Evolutionary conservation across 2,888 invertebrate species (phyloP).

Genomic region (Chrysomela aeneicollis): DNA sequence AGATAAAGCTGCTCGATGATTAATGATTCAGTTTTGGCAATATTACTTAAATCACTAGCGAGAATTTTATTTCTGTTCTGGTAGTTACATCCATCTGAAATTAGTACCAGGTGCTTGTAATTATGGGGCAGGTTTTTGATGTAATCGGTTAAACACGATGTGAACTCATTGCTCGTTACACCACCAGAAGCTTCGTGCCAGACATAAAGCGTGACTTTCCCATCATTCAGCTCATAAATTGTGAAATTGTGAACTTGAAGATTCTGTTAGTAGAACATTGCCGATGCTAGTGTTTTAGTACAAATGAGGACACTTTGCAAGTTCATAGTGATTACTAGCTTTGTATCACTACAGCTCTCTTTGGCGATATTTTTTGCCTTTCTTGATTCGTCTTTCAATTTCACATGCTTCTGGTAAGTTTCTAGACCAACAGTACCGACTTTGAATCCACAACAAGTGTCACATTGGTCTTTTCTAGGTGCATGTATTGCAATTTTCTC

Average conservation of each 20-base stretch:
- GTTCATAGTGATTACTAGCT: constrained; percentile 29
- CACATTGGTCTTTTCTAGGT: constrained; percentile 21
- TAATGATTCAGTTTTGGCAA: background rate
- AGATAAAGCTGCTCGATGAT: constrained; percentile 7
- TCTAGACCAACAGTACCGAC: constrained; percentile 11
- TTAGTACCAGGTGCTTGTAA: constrained; percentile 19
- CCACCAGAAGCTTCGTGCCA: constrained; percentile 30
- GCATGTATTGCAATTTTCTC: constrained; percentile 20
- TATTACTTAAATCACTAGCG: constrained; percentile 21
- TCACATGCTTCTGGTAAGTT: constrained; percentile 10
- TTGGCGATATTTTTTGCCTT: constrained; percentile 8
- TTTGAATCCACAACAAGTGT: constrained; percentile 16
- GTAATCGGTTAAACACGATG: constrained; percentile 24
- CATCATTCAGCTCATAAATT: constrained; percentile 25
- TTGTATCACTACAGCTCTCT: background rate
- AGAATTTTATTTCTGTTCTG: constrained; percentile 26
- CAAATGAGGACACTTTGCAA: constrained; percentile 31
- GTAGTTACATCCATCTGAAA: constrained; percentile 33
- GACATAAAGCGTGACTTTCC: constrained; percentile 27
- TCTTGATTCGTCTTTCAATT: constrained; percentile 12
- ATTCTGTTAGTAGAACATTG: constrained; percentile 34
- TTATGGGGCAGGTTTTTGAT: constrained; percentile 4
- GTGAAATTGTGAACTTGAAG: constrained; percentile 35
- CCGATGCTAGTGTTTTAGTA: constrained; percentile 27
- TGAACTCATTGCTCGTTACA: constrained; percentile 29